A percentile compares a stretch with the other conserved stretches of the same genome.
Conservation (phyloP, 92 coral and sea anemone species). For the Heliopora coerulea region DNA sequence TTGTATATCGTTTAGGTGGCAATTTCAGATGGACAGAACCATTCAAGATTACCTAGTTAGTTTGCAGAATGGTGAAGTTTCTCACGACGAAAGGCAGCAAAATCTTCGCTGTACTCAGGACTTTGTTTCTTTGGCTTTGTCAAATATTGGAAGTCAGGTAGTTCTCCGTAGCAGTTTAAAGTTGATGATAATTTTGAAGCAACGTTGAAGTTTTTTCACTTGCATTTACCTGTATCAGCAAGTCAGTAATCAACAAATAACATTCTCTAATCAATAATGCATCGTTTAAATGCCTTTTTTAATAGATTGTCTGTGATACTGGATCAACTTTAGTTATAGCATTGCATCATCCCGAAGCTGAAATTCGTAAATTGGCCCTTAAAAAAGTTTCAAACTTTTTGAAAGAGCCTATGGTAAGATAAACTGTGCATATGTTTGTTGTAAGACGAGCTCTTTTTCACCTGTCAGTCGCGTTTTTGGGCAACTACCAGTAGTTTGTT, state of each 20-base stretch:
- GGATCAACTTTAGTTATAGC: constrained; percentile 81
- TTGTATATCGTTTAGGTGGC: constrained; percentile 59
- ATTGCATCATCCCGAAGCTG: constrained; percentile 92
- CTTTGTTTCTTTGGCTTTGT: constrained; percentile 79
- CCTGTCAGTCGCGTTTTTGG: too few relatives aligned
- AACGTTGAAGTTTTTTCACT: too few relatives aligned
- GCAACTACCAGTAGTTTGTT: too few relatives aligned
- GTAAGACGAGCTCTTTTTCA: too few relatives aligned
- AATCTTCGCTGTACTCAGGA: constrained; percentile 69
- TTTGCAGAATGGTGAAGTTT: constrained; percentile 30
- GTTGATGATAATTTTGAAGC: too few relatives aligned
- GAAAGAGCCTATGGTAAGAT: constrained; percentile 55
- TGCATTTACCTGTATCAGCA: too few relatives aligned
- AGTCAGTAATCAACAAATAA: too few relatives aligned
- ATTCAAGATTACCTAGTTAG: constrained; percentile 67
- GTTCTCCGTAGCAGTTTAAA: too few relatives aligned
- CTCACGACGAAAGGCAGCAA: constrained; percentile 17
- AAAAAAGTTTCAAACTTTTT: constrained; percentile 67
- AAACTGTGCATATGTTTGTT: too few relatives aligned
- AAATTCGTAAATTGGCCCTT: constrained; percentile 80
- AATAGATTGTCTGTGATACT: constrained; percentile 81
- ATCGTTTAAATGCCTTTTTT: too few relatives aligned
- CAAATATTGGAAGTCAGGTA: constrained; percentile 84
- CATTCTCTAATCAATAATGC: too few relatives aligned
- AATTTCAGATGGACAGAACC: constrained; percentile 73